Base-by-base conservation (phyloP, 1,140 invertebrate species). In the Bombyx mandarina region DNA sequence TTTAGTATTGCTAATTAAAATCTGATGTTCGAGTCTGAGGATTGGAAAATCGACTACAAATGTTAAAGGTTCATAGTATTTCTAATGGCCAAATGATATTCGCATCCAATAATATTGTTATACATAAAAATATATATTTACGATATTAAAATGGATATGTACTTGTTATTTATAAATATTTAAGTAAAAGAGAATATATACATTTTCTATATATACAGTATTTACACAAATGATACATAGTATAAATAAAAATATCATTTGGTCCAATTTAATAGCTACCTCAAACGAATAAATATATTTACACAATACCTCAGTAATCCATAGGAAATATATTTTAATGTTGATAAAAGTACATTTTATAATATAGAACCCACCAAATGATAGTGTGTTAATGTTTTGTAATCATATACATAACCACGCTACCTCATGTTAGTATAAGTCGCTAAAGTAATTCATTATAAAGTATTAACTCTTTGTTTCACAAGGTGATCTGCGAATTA, bases 331-430 rank as follows among this genome's bases (percentile, higher is more conserved):
- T 79, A 77, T 79, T 53, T 69, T 65, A 71, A 66, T 67, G 75
- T 83, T 80, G 66, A 74, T 82, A 71, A 69, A 61, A 73, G 76
- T 75, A 77, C 68, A 75, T 76, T 58, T 54, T 81, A 67, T 79
- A 77, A 70, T 72, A 71, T 86, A 77, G 75, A 80, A 82, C 82
- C 82, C 82, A 86, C 82, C 82, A 86, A 81, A 79, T 75, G 71
- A 77, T 80, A 82, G 77, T 73, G 67, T 63, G 67, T 68, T 79
- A 72, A 77, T 71, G 70, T 76, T 56, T 45, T 76, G 72, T 71
- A 67, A 73, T 71, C 71, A 79, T 83, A 77, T 79, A 78, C 76
- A 81, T 81, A 79, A 77, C 79, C 65, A 78, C 73, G 67, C 82
- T 86, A 86, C 82, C 82, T 86, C 82, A 86, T 35, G 76, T 82